Base-by-base conservation (phyloP, 2,888 invertebrate genomes). In the Plebejus melissa region DNA sequence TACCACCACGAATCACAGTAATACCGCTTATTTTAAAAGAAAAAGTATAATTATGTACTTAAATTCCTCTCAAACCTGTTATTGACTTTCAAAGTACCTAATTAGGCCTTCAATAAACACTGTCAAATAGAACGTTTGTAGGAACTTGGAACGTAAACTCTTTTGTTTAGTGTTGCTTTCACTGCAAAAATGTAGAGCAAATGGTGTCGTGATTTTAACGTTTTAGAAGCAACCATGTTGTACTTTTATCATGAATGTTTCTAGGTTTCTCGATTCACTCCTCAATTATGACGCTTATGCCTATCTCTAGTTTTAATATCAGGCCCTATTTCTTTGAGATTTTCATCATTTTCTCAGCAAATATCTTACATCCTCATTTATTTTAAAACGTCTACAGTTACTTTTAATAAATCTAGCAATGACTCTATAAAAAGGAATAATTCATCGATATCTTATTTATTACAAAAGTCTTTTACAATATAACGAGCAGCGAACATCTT, bases 401-500 rank as follows among this genome's bases (percentile, higher is more conserved):
- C 28, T 60, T 58, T 58, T 7, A n/a, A 60, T 60, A 65, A 65
- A 65, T 32, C 32, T 28, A 60, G 28, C 65, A 65, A 5, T 72
- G 72, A 54, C 71, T 28, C 46, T 54, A 54, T 57, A 74, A 28
- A 60, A n/a, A 74, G 32, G 65, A 75, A 71, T 46, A 75, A 28
- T 41, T 28, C 16, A 75, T 57, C 38, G 57, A 70, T 70, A 72
- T 58, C 71, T 46, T 46, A 58, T 72, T 46, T 41, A 71, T 71
- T n/a, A 69, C 74, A 76, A 58, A 71, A 76, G 77, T 79, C 78
- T 80, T 81, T 82, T 81, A 69, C 78, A 79, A 77, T 80, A 79
- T 80, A 80, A 82, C 80, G 79, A 80, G 77, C 80, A 80, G 79
- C 77, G 80, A 79, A 82, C 81, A 82, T 82, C 82, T 85, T 87